A percentile compares a stretch with the other conserved stretches of the same genome.
Conservation (phyloP, 53 echinoderm and acorn worm species). For the Hippasteria phrygiana region DNA sequence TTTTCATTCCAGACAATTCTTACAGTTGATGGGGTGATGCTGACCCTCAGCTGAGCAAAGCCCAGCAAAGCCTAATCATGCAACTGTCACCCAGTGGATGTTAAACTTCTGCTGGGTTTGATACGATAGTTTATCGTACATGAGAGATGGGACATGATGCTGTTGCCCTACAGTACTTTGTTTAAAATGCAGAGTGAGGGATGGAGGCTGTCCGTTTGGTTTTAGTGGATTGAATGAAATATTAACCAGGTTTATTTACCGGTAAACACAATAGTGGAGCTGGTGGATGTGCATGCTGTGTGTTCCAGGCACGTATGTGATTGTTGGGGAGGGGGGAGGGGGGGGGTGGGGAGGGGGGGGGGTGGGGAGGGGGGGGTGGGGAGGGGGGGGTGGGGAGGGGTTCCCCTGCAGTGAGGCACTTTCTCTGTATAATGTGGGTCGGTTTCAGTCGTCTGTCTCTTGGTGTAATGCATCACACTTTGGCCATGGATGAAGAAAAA, state of each 20-base stretch:
- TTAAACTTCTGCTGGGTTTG: not conserved
- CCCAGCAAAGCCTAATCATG: no score
- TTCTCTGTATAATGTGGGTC: conserved; percentile 1
- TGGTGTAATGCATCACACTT: not conserved
- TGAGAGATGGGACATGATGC: not conserved
- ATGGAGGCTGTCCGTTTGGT: not conserved
- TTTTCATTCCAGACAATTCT: no score
- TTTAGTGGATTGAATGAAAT: not conserved
- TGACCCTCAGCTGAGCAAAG: no score
- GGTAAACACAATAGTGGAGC: not conserved
- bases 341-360: no score
- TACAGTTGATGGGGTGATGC: no score
- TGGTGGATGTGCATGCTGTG: not conserved
- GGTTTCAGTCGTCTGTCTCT: not conserved
- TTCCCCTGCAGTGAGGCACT: not conserved
- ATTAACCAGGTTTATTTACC: not conserved
- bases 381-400: not conserved
- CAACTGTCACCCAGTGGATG: not conserved
- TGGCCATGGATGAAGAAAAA: not conserved
- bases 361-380: no score
- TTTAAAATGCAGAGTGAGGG: not conserved
- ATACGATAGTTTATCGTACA: not conserved
- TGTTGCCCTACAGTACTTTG: not conserved
- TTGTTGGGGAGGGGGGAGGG: no score
- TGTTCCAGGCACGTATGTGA: not conserved